Conservation (phyloP, 2,113 vertebrate genomes). For the Narcine bancroftii region DNA sequence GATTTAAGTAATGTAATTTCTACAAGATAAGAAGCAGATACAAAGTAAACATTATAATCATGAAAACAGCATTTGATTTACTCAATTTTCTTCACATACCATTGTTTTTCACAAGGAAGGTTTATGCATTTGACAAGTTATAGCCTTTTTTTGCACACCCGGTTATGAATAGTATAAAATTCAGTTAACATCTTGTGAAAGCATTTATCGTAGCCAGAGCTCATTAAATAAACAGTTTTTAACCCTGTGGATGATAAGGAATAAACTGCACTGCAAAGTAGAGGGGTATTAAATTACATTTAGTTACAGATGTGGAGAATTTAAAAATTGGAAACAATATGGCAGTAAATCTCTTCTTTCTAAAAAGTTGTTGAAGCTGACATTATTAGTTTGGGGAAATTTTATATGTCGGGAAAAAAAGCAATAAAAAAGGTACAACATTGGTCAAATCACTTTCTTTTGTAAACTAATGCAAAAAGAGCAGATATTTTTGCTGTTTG, state of each 20-base stretch:
- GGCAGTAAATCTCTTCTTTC: constrained; percentile 23
- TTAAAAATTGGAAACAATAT: background rate
- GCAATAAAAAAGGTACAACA: background rate
- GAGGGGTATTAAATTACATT: background rate
- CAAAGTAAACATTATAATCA: background rate
- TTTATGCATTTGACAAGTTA: background rate
- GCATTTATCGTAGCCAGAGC: background rate
- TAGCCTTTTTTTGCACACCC: background rate
- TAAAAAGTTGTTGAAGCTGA: background rate
- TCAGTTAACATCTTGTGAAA: constrained; percentile 22
- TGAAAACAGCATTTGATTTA: constrained; percentile 11
- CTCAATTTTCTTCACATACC: background rate
- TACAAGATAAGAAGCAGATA: background rate
- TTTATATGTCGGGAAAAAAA: background rate
- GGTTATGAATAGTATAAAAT: constrained; percentile 6
- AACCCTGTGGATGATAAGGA: constrained; percentile 21
- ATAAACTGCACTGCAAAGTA: background rate
- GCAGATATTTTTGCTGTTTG: background rate
- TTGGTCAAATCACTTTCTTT: background rate
- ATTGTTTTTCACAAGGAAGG: background rate
- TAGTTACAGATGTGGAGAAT: background rate
- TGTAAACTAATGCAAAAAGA: background rate
- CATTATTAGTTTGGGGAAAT: background rate
- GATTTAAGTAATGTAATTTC: background rate
- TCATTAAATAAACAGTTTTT: background rate